These are phyloP conservation scores for Anniella stebbinsi DNA, from an alignment of 2,797 vertebrate genomes.

Conservation along the genomic window DNA sequence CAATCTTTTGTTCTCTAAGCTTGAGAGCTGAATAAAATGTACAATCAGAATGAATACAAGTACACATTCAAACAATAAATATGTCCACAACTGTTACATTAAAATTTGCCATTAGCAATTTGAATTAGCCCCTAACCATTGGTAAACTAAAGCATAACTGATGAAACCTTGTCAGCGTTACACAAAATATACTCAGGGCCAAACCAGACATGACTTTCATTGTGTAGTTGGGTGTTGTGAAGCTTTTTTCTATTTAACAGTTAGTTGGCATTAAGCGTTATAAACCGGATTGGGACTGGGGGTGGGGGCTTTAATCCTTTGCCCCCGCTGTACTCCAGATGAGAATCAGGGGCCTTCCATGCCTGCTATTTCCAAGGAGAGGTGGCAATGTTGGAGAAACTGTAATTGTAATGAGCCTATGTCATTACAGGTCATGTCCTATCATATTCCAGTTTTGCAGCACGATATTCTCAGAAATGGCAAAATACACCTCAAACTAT, in stretches of 20 bases:
- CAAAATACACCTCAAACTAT: no score
- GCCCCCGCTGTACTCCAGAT: neutral
- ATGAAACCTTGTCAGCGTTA: no score
- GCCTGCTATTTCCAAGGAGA: neutral
- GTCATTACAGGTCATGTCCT: no score
- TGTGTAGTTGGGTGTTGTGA: neutral
- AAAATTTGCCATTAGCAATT: neutral
- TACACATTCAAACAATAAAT: neutral
- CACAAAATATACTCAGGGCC: neutral
- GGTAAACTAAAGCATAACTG: neutral
- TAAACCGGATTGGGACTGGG: neutral
- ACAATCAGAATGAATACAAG: no score
- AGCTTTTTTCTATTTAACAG: neutral
- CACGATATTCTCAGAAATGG: no score
- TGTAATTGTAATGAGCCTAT: neutral
- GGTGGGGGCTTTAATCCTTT: neutral
- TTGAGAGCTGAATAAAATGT: neutral
- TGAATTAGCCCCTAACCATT: neutral
- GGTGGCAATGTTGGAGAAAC: neutral
- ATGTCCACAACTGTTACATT: neutral
- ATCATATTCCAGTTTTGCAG: neutral
- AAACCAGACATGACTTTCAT: neutral
- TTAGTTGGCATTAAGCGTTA: neutral
- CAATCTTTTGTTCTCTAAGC: neutral
- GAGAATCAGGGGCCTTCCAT: neutral